These are phyloP conservation scores for Linyphia triangularis DNA, from an alignment of 2,888 invertebrate genomes.

Conservation along the genomic window DNA sequence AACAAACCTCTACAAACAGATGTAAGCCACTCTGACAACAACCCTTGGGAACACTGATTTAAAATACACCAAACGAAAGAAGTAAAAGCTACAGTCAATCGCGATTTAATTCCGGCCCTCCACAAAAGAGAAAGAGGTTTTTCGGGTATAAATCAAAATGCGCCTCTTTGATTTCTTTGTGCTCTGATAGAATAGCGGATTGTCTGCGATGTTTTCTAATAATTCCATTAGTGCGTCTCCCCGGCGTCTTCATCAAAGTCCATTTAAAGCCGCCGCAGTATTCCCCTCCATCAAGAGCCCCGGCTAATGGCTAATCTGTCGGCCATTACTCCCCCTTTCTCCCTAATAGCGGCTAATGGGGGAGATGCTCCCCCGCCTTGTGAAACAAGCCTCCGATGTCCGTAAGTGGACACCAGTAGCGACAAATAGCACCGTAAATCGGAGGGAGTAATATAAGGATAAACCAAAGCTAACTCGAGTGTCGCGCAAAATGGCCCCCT, in stretches of 20 bases:
- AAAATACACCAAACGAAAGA: neutral
- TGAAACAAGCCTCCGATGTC: slow-evolving; percentile 69
- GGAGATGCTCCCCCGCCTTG: slow-evolving; percentile 58
- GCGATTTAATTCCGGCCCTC: slow-evolving; percentile 37
- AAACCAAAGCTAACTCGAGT: slow-evolving; percentile 66
- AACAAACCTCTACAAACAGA: neutral
- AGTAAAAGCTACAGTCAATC: slow-evolving; percentile 40
- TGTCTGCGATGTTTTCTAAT: slow-evolving; percentile 73
- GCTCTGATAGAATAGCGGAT: slow-evolving; percentile 64
- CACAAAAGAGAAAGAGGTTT: slow-evolving; percentile 30
- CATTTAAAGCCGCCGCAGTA: slow-evolving; percentile 67
- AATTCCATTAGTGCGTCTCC: slow-evolving; percentile 70
- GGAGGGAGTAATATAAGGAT: slow-evolving; percentile 69
- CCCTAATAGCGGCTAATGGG: slow-evolving; percentile 71
- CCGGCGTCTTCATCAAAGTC: slow-evolving; percentile 65
- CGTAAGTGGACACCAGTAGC: slow-evolving; percentile 74
- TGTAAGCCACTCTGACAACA: neutral
- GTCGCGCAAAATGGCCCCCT: slow-evolving; percentile 57
- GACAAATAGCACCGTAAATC: slow-evolving; percentile 74
- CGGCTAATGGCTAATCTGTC: slow-evolving; percentile 74
- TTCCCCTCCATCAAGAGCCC: slow-evolving; percentile 46
- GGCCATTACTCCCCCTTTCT: slow-evolving; percentile 67
- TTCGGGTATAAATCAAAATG: slow-evolving; percentile 56
- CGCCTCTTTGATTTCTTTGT: slow-evolving; percentile 71
- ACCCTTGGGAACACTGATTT: neutral